Percentiles rank a stretch among this genome's conserved stretches.
These are phyloP conservation scores for Sphaerolaimus hirsutus DNA, from an alignment of 2,888 invertebrate genomes.

Conservation along the genomic window DNA sequence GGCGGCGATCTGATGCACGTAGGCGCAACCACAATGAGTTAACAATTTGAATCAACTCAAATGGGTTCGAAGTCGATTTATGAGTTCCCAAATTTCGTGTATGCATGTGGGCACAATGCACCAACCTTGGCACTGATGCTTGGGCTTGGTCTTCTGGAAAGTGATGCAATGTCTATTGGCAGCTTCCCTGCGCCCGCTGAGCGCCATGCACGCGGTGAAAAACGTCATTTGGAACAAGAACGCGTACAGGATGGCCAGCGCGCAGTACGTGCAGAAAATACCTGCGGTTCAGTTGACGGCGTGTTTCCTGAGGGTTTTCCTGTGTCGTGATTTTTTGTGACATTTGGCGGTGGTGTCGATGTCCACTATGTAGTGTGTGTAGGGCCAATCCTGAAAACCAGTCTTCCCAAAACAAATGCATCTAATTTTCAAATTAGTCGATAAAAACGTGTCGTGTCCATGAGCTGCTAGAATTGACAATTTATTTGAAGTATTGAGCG, in stretches of 20 bases:
- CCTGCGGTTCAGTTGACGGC: conserved; percentile 9
- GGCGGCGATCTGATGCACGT: too few relatives aligned
- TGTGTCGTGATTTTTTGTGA: not conserved
- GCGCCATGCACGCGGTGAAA: conserved; percentile 66
- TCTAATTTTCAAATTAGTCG: not conserved
- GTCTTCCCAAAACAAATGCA: not conserved
- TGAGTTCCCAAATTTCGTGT: not conserved
- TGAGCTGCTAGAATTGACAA: too few relatives aligned
- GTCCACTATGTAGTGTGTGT: not conserved
- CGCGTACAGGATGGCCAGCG: conserved; percentile 63
- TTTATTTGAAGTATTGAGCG: too few relatives aligned
- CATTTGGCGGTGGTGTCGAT: too few relatives aligned
- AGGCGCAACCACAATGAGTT: too few relatives aligned
- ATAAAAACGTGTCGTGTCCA: too few relatives aligned
- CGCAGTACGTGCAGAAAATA: conserved; percentile 83
- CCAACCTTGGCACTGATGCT: not conserved
- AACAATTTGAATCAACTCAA: too few relatives aligned
- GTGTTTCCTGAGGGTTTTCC: too few relatives aligned
- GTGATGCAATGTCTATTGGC: conserved; percentile 55
- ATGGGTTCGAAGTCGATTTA: too few relatives aligned
- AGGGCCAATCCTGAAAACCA: not conserved
- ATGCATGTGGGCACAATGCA: not conserved
- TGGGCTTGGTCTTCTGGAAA: conserved; percentile 4
- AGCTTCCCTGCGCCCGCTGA: conserved; percentile 65
- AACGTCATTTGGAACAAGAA: conserved; percentile 76